Evolutionary conservation across 2,113 vertebrate genomes (phyloP).

Genomic region (Oryzias melastigma): DNA sequence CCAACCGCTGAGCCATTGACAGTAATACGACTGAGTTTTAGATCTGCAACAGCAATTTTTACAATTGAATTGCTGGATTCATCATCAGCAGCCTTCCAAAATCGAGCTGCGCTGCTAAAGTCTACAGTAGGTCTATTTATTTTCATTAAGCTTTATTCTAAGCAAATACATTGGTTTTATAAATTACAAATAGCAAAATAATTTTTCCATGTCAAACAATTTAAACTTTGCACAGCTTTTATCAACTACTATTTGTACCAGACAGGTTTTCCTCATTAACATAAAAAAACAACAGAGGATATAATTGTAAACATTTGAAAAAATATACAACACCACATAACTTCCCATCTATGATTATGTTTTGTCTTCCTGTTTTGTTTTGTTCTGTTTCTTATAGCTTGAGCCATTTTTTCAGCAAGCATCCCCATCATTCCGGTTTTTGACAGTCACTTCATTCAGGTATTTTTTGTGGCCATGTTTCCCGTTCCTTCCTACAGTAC

Average conservation of each 20-base stretch:
- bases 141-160: too few relatives aligned
- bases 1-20: neutral
- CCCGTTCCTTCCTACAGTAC: neutral
- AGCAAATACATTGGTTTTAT: too few relatives aligned
- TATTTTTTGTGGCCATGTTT: neutral
- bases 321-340: too few relatives aligned
- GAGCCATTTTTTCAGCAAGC: neutral
- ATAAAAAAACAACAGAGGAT: too few relatives aligned
- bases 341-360: neutral
- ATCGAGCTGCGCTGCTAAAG: neutral
- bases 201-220: too few relatives aligned
- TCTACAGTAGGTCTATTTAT: neutral
- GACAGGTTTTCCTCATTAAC: too few relatives aligned
- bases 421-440: slow-evolving; percentile 16
- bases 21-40: slow-evolving; percentile 3
- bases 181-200: too few relatives aligned
- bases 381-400: slow-evolving; percentile 20
- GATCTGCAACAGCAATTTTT: slow-evolving; percentile 1
- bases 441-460: neutral
- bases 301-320: too few relatives aligned
- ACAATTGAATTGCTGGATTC: neutral
- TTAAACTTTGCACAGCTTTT: too few relatives aligned
- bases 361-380: too few relatives aligned
- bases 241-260: too few relatives aligned
- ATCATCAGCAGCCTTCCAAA: neutral